Evolutionary conservation across 2,113 vertebrate species (phyloP).

Genomic region (Microcebus tavaratra): DNA sequence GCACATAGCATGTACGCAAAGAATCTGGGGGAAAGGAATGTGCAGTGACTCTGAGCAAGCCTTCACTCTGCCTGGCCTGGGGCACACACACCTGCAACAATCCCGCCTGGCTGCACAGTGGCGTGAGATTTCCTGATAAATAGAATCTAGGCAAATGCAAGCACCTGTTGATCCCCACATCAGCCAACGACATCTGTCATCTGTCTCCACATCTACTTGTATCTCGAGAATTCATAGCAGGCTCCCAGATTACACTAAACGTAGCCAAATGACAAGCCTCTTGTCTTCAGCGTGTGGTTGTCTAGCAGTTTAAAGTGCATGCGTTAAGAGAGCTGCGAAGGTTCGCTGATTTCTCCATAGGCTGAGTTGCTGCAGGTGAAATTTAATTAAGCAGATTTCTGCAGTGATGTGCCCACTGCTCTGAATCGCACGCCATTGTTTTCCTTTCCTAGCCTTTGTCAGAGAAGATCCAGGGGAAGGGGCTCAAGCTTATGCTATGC

Average conservation of each 20-base stretch:
- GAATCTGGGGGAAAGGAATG: background rate
- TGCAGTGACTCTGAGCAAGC: background rate
- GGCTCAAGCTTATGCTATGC: background rate
- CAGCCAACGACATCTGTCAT: too few species aligned
- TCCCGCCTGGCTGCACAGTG: rapidly evolving
- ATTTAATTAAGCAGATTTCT: constrained; percentile 67
- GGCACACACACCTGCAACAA: too few species aligned
- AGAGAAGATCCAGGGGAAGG: background rate
- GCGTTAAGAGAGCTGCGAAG: background rate
- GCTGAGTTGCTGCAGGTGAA: constrained; percentile 11
- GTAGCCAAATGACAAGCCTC: background rate
- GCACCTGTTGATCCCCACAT: background rate
- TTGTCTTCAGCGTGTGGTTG: background rate
- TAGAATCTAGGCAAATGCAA: background rate
- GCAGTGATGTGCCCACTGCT: background rate
- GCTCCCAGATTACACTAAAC: background rate
- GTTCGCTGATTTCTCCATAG: constrained; percentile 23
- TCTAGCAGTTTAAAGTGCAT: background rate
- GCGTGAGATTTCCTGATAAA: background rate
- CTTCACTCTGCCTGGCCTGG: background rate
- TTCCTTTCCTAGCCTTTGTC: background rate
- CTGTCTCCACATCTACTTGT: background rate
- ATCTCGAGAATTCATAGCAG: background rate
- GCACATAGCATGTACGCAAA: background rate
- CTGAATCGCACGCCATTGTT: background rate